A percentile compares a stretch with the other conserved stretches of the same genome.
Conservation (phyloP, 1,140 invertebrate species). For the Rhizoglyphus robini region DNA sequence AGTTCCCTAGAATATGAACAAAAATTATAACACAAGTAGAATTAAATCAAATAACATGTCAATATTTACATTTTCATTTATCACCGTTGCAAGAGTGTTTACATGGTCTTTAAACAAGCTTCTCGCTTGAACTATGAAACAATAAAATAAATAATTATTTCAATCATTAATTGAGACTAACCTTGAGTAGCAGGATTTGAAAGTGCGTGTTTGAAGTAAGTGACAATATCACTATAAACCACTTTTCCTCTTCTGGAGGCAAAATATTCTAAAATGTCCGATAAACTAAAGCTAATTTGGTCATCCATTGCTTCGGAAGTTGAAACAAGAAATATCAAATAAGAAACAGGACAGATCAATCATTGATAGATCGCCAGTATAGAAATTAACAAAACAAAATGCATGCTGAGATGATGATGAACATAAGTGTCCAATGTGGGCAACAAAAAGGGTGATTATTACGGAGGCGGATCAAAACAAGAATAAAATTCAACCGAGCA, state of each 20-base stretch:
- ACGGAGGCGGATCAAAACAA: no score
- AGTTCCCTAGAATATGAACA: constrained; percentile 42
- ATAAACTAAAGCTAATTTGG: constrained; percentile 46
- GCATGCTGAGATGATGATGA: no score
- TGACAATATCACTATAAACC: constrained; percentile 70
- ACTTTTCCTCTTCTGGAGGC: constrained; percentile 63
- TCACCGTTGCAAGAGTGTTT: constrained; percentile 69
- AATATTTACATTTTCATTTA: constrained; percentile 34
- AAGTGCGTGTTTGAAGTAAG: constrained; percentile 69
- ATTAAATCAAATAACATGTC: constrained; percentile 9
- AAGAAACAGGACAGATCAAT: no score
- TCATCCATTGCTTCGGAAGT: no score
- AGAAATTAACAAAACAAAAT: no score
- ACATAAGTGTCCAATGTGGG: no score
- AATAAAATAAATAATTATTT: constrained; percentile 1
- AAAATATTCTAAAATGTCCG: constrained; percentile 68
- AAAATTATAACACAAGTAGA: not conserved
- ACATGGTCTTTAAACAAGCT: constrained; percentile 79
- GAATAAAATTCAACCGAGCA: no score
- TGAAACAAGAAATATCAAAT: no score
- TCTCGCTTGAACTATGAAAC: constrained; percentile 40
- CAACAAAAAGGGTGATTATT: no score
- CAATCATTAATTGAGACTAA: constrained; percentile 36
- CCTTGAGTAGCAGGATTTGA: constrained; percentile 59
- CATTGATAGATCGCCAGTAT: no score